These are phyloP conservation scores for Arion vulgaris DNA, from an alignment of 1,140 invertebrate species.

Conservation along the genomic window DNA sequence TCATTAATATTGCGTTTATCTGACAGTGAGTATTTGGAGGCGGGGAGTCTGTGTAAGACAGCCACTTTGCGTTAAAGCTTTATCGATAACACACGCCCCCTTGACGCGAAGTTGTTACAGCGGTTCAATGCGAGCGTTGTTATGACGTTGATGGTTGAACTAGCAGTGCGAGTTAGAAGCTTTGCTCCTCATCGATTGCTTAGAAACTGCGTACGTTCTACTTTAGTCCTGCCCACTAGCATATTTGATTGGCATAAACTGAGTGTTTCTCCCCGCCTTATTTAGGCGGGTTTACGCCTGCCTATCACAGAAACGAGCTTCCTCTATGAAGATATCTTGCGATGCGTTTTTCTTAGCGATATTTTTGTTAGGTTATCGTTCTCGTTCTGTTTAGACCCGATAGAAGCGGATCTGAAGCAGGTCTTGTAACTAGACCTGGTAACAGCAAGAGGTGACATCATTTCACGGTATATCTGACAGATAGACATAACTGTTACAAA, in stretches of 20 bases:
- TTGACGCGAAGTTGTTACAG: not conserved
- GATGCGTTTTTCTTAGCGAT: not conserved
- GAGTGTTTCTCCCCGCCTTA: too few species aligned
- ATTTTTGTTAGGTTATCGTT: not conserved
- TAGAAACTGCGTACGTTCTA: not conserved
- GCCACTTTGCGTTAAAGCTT: not conserved
- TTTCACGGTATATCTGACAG: not conserved
- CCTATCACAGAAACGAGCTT: not conserved
- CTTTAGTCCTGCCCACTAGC: not conserved
- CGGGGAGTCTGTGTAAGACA: constrained; percentile 1
- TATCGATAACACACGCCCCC: not conserved
- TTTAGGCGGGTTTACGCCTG: not conserved
- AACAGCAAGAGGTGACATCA: not conserved
- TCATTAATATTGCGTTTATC: constrained; percentile 26
- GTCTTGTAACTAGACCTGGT: not conserved
- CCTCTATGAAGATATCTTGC: not conserved
- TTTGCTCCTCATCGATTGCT: not conserved
- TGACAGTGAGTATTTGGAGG: not conserved
- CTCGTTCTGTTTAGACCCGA: not conserved
- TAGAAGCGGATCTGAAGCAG: not conserved
- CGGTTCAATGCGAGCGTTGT: not conserved
- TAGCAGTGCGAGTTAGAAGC: not conserved
- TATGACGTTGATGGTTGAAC: not conserved
- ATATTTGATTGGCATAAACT: not conserved
- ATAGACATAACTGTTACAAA: too few species aligned